A percentile compares a stretch with the other conserved stretches of the same genome.
Conservation (phyloP, 1,140 invertebrate genomes). For the Camponotus floridanus region DNA sequence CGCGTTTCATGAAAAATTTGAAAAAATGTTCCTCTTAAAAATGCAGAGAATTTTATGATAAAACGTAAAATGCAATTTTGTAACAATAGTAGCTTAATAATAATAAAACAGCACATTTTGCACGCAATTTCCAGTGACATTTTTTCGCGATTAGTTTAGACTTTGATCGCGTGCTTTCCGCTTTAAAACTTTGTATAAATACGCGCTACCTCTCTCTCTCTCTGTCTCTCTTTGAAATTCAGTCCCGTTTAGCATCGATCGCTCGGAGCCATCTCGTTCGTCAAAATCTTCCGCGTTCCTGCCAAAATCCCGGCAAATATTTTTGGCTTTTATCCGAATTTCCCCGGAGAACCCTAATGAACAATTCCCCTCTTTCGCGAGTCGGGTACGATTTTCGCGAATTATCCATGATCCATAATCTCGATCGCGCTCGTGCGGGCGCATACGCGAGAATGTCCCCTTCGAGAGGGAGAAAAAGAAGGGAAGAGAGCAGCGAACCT, state of each 20-base stretch:
- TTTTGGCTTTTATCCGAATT: constrained; percentile 23
- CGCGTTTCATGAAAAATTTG: not conserved
- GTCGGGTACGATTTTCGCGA: constrained; percentile 1
- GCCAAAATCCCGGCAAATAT: constrained; percentile 53
- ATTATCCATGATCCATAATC: constrained; percentile 18
- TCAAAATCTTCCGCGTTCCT: not conserved
- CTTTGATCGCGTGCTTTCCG: not conserved
- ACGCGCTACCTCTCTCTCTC: not conserved
- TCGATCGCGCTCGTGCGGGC: not conserved
- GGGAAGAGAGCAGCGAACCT: not conserved
- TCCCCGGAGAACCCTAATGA: not conserved
- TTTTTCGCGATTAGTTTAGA: not conserved
- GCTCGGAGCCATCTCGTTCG: constrained; percentile 1
- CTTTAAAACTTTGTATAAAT: constrained; percentile 53
- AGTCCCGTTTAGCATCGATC: constrained; percentile 53
- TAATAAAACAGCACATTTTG: not conserved
- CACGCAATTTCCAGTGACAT: constrained; percentile 7
- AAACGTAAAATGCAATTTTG: too few relatives aligned
- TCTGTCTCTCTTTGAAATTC: constrained; percentile 33
- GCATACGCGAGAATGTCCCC: not conserved
- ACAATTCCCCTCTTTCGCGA: not conserved
- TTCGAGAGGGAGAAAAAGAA: not conserved
- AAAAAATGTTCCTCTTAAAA: not conserved
- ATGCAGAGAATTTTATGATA: not conserved
- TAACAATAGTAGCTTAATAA: not conserved